phyloP scores from a whole-genome alignment of 2,113 vertebrate species.

The Ursus arctos region DNA sequence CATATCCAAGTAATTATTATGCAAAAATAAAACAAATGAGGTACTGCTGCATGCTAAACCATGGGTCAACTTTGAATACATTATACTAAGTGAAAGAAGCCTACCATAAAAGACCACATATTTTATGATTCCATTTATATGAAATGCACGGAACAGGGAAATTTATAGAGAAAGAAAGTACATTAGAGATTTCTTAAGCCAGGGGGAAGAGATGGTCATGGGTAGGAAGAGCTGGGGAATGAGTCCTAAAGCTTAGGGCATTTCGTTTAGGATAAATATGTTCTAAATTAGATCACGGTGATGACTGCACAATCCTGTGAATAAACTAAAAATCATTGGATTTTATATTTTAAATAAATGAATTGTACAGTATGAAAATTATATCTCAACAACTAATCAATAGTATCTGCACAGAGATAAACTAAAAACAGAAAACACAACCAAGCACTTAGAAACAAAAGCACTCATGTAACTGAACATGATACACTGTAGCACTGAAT shows the following conservation, averaged over 20 bases:
- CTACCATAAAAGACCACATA: not conserved
- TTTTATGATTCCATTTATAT: not conserved
- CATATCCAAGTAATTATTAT: not conserved
- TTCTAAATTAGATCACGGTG: not conserved
- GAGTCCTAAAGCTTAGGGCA: not conserved
- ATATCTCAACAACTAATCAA: not conserved
- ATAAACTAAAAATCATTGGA: not conserved
- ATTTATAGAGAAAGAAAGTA: not conserved
- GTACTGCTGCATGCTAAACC: not conserved
- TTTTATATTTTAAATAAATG: not conserved
- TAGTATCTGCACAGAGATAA: not conserved
- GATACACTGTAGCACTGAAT: not conserved
- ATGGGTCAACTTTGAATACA: not conserved
- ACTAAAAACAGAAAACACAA: not conserved
- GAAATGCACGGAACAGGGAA: not conserved
- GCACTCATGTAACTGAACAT: not conserved
- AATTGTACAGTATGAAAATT: not conserved
- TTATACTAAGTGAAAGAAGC: not conserved
- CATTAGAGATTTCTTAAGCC: not conserved
- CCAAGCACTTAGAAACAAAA: not conserved
- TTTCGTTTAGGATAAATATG: not conserved
- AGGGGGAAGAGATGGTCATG: not conserved
- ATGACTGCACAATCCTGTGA: not conserved
- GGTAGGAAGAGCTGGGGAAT: not conserved
- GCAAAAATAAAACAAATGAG: not conserved